Evolutionary conservation across 2,113 vertebrate species (phyloP), one percentile per base, ranked within the genome.

Genomic region (Ornithorhynchus anatinus): DNA sequence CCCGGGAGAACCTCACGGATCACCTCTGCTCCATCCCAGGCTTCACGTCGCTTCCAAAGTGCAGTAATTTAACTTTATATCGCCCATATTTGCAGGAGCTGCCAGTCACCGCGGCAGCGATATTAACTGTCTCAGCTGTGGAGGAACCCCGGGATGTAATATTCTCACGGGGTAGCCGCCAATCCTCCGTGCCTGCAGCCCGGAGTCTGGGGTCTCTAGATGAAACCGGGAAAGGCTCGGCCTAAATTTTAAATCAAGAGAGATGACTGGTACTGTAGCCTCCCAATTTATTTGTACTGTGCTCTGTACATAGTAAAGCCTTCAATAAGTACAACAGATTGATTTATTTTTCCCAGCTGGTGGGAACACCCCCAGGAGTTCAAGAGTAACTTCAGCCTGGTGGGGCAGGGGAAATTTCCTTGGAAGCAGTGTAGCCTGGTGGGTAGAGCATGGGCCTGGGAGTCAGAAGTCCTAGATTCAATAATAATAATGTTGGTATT

Each of bases 101-200:
- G 81, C 66, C 88, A 87, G 73, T 87, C 86, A 87, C 73, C 33
- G 33, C 43, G n/a, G 72, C 85, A 80, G 58, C 80, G 81, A 56
- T 62, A 84, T 80, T 81, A 83, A 65, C 73, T 25, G 69, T 62
- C 22, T 2, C 40, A 63, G 48, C 69, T 80, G 69, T 59, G 62
- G n/a, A 77, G 81, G n/a, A 61, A 47, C 17, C 51, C 61, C 69
- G 40, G 59, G 59, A 36, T 57, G 48, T 25, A 44, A 75, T 71
- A 40, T 81, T 63, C 77, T 38, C n/a, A 36, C 56, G 75, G 68
- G 63, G 68, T 69, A 11, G n/a, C 42, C 62, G 65, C 75, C 72
- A 33, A 66, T 79, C 66, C 57, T 80, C 29, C 1, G 48, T n/a
- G 68, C 77, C 58, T 38, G 62, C 58, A 43, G 31, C 79, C 77